Conservation (phyloP, 2,797 vertebrate genomes). For the Catharus ustulatus region DNA sequence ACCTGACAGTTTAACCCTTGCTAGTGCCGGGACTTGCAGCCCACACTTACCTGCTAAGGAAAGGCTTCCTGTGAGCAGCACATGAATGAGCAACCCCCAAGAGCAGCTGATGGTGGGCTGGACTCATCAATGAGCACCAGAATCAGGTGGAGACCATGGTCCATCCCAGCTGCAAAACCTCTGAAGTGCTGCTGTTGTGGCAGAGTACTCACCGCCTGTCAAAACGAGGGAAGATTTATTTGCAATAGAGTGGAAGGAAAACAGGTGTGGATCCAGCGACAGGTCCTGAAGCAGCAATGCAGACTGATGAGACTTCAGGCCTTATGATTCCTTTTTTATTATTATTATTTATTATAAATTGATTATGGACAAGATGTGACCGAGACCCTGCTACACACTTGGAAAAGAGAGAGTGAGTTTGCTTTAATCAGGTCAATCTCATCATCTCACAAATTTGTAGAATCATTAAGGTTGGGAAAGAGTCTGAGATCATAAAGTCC, state of each 20-base stretch:
- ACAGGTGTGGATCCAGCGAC: not conserved
- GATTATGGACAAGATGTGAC: not conserved
- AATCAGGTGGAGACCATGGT: not conserved
- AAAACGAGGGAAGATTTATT: not conserved
- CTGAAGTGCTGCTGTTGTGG: not conserved
- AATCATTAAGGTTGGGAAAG: not conserved
- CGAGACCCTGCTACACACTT: not conserved
- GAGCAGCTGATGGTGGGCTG: not conserved
- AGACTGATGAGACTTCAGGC: not conserved
- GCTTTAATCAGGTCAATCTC: not conserved
- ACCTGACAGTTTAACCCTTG: not conserved
- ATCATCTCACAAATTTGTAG: not conserved
- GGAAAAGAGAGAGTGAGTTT: not conserved
- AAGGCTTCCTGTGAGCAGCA: not conserved
- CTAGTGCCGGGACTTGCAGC: not conserved
- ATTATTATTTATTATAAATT: not conserved
- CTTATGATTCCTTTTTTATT: not conserved
- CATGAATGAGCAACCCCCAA: rapidly evolving
- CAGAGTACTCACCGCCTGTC: not conserved
- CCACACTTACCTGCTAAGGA: not conserved
- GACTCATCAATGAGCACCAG: not conserved
- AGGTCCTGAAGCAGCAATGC: not conserved
- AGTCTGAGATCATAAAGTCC: not conserved
- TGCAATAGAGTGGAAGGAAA: not conserved
- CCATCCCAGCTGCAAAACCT: not conserved